Percentiles rank a stretch among this genome's conserved stretches.
phyloP scores from a whole-genome alignment of 2,888 invertebrate species.

The Fragum fragum region DNA sequence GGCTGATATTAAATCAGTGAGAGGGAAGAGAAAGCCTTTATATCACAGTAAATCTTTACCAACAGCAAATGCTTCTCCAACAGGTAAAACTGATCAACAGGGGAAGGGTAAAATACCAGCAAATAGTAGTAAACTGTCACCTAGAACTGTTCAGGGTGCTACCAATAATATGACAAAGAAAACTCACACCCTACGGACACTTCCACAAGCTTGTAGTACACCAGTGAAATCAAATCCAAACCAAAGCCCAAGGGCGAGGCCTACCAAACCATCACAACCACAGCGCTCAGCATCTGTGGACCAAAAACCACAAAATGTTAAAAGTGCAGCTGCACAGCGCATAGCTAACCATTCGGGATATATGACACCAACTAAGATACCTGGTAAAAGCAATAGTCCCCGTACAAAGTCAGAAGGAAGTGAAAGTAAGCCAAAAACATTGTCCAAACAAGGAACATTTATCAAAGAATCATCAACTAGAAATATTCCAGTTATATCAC shows the following conservation, averaged over 20 bases:
- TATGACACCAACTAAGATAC: conserved; percentile 20
- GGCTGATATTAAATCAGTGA: conserved; percentile 64
- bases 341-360: conserved; percentile 19
- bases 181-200: conserved; percentile 62
- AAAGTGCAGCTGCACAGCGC: conserved; percentile 16
- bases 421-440: conserved; percentile 76
- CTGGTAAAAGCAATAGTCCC: conserved; percentile 31
- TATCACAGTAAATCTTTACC: conserved; percentile 67
- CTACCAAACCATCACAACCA: conserved; percentile 56
- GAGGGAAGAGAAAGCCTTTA: conserved; percentile 79
- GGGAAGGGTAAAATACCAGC: conserved; percentile 26
- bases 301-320: conserved; percentile 47
- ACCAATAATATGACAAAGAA: conserved; percentile 21
- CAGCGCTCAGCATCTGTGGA: conserved; percentile 47
- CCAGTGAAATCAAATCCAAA: conserved; percentile 68
- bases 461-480: conserved; percentile 91
- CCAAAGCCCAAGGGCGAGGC: conserved; percentile 83
- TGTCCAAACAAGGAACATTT: conserved; percentile 95
- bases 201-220: conserved; percentile 71
- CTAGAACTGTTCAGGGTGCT: conserved; percentile 40
- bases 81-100: background rate
- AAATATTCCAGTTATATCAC: conserved; percentile 73
- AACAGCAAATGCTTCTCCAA: conserved; percentile 25
- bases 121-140: conserved; percentile 35
- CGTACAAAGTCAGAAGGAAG: conserved; percentile 20